Conservation (phyloP, 2,113 vertebrate genomes). For the Todiramphus saurophagus region DNA sequence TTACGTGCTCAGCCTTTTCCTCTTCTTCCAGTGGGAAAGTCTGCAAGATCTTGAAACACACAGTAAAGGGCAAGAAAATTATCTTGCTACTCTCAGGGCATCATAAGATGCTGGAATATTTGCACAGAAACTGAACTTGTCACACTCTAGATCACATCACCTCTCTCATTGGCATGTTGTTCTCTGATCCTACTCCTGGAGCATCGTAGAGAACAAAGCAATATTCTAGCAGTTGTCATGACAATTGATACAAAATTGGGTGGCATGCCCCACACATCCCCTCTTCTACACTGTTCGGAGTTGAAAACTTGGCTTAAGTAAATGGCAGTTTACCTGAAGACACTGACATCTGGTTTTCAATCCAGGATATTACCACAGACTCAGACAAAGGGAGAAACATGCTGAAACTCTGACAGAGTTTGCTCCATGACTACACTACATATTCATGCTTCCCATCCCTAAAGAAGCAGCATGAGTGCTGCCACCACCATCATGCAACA, state of each 20-base stretch:
- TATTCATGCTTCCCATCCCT: neutral
- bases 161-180: accelerated
- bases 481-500: neutral
- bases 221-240: neutral
- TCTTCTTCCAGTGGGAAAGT: neutral
- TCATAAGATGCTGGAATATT: neutral
- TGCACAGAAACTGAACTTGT: neutral
- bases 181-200: neutral
- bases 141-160: accelerated
- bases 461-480: neutral
- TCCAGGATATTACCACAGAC: neutral
- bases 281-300: neutral
- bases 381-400: neutral
- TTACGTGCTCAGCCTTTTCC: neutral
- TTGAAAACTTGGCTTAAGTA: neutral
- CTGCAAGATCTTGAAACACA: neutral
- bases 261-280: neutral
- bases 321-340: neutral
- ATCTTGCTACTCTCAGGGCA: neutral
- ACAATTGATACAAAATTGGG: neutral
- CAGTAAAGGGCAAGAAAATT: neutral
- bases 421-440: neutral
- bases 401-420: neutral
- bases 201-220: neutral
- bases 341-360: neutral